Conservation (phyloP, 2,888 invertebrate species). For the Cheilosia urbana region DNA sequence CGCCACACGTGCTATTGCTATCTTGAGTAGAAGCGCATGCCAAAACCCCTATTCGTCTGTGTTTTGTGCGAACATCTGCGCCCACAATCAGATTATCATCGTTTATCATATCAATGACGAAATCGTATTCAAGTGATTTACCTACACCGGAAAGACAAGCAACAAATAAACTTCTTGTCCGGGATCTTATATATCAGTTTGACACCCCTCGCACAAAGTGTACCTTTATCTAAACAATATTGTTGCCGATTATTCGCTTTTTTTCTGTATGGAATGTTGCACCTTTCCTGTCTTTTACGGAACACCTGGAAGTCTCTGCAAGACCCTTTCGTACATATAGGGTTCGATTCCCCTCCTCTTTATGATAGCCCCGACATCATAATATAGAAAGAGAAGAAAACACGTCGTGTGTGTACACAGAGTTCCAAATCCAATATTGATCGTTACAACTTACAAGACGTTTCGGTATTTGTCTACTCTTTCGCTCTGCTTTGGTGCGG, state of each 20-base stretch:
- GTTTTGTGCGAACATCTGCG: conserved; percentile 62
- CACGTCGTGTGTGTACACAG: neutral
- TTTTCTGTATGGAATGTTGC: conserved; percentile 20
- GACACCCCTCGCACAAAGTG: conserved; percentile 67
- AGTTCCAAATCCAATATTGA: conserved; percentile 44
- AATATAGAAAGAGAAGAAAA: neutral
- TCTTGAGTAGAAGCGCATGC: conserved; percentile 50
- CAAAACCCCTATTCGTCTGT: conserved; percentile 29
- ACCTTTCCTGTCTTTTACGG: conserved; percentile 63
- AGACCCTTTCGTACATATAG: conserved; percentile 37
- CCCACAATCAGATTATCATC: conserved; percentile 69
- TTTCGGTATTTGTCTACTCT: conserved; percentile 25
- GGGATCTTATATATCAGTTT: conserved; percentile 43
- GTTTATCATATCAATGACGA: conserved; percentile 74
- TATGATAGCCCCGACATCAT: conserved; percentile 5
- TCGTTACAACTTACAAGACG: conserved; percentile 59
- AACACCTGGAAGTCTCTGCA: conserved; percentile 67
- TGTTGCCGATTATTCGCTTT: conserved; percentile 68
- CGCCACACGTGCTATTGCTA: conserved; percentile 41
- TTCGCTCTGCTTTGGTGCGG: conserved; percentile 20
- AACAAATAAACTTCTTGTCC: conserved; percentile 50
- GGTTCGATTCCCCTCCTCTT: conserved; percentile 47
- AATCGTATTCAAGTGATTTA: conserved; percentile 54
- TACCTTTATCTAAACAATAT: conserved; percentile 43
- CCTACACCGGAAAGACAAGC: conserved; percentile 59